Evolutionary conservation across 2,113 vertebrate species (phyloP), one percentile per base, ranked within the genome.

Genomic region (Tupaia tana): DNA sequence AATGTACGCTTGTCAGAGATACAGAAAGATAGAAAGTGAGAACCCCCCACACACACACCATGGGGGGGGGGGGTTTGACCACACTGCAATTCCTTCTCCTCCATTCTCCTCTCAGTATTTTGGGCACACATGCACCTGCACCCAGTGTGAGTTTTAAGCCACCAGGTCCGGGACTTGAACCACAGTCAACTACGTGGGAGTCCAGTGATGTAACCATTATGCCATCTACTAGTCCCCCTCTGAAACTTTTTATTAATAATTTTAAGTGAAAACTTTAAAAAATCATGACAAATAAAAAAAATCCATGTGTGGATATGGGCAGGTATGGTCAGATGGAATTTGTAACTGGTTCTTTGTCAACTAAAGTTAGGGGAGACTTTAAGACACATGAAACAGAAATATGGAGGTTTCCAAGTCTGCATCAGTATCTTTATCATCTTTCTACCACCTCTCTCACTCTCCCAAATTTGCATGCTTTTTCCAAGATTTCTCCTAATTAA

Each of bases 161-260:
- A 43, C 43, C 43, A 43, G 43, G 43, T 4, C 43, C 43, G 43
- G 43, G 43, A 43, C 43, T 43, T 43, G 43, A 43, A 43, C 43
- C 43, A 43, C 6, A 43, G 43, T 43, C 43, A 43, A 43, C 43
- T 43, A 43, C 4, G 43, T 43, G 43, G 43, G 43, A 43, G 43
- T 43, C 43, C 43, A 43, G 43, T 43, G 43, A 43, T 43, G 43
- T 43, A 43, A 43, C 43, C 43, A 43, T 43, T 43, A 43, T 43
- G 43, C 43, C 43, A 43, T 6, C 43, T 43, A 43, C 43, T 43
- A 43, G 43, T 43, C 43, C 43, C 43, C 31, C 22, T 54, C 19
- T 79, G 58, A 83, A 63, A n/a, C n/a, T 93, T 94, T 94, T 29
- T 24, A 92, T 56, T 77, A 86, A 78, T 29, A 83, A 43, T 78